phyloP scores from a whole-genome alignment of 2,797 vertebrate species.

The Macroramphosus scolopax region DNA sequence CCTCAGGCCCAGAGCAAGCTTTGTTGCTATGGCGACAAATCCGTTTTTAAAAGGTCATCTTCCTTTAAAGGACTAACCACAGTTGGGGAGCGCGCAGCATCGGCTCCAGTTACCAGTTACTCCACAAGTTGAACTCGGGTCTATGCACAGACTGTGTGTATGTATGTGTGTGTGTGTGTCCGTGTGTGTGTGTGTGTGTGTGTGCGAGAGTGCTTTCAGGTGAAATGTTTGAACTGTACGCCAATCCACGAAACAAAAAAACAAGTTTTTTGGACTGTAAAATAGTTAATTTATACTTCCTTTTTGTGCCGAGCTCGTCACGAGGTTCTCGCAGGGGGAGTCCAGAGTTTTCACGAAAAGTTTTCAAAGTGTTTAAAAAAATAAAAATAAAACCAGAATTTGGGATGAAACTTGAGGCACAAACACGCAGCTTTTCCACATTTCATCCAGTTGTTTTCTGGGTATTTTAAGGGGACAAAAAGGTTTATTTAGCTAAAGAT shows the following conservation, averaged over 20 bases:
- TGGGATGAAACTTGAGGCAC: conserved; percentile 50
- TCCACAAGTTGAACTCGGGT: conserved; percentile 55
- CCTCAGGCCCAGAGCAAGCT: conserved; percentile 43
- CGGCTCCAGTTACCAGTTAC: conserved; percentile 57
- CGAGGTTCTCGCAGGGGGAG: conserved; percentile 26
- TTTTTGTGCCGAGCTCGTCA: conserved; percentile 54
- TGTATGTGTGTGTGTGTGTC: conserved; percentile 24
- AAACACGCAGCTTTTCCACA: conserved; percentile 50
- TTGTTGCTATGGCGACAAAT: conserved; percentile 66
- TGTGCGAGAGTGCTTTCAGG: conserved; percentile 33
- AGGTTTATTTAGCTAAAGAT: conserved; percentile 76
- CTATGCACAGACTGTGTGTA: conserved; percentile 63
- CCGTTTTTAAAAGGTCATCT: conserved; percentile 60
- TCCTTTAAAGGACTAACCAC: conserved; percentile 53
- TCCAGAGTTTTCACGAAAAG: conserved; percentile 41
- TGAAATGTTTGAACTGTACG: conserved; percentile 46
- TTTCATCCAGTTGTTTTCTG: conserved; percentile 69
- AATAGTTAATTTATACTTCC: conserved; percentile 68
- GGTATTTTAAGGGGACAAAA: conserved; percentile 59
- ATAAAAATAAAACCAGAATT: too few species aligned
- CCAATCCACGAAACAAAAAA: conserved; percentile 41
- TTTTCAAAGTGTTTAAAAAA: conserved; percentile 40
- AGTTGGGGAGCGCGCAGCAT: conserved; percentile 27
- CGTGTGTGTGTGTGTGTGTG: conserved; percentile 21
- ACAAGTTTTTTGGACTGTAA: conserved; percentile 60